Conservation (phyloP, 2,113 vertebrate species). For the Ammospiza caudacuta region DNA sequence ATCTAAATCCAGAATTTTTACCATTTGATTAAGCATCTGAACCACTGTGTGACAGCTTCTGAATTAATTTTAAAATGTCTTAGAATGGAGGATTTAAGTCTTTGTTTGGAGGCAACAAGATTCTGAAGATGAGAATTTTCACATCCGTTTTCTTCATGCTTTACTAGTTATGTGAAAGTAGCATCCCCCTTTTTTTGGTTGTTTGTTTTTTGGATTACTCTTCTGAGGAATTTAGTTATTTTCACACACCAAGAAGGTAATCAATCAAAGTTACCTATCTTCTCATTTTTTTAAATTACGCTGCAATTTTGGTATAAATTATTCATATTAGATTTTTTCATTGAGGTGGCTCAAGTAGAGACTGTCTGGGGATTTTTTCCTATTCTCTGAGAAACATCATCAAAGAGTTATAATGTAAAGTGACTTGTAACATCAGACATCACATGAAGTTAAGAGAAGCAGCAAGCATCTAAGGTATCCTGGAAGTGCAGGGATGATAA, state of each 20-base stretch:
- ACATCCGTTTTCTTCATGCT: accelerated
- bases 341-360: background rate
- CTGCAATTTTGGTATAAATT: accelerated
- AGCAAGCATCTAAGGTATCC: background rate
- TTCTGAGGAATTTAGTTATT: background rate
- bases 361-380: background rate
- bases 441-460: background rate
- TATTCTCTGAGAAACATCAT: background rate
- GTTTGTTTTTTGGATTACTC: background rate
- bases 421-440: background rate
- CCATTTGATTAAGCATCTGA: background rate
- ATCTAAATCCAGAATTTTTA: background rate
- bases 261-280: background rate
- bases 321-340: background rate
- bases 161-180: background rate
- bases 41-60: background rate
- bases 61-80: background rate
- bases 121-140: background rate
- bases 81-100: background rate
- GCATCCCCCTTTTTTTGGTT: accelerated
- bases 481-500: background rate
- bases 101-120: background rate
- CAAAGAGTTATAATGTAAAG: background rate
- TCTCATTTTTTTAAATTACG: accelerated
- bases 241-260: background rate